phyloP scores from a whole-genome alignment of 92 coral and sea anemone genomes.

The Desmophyllum pertusum region DNA sequence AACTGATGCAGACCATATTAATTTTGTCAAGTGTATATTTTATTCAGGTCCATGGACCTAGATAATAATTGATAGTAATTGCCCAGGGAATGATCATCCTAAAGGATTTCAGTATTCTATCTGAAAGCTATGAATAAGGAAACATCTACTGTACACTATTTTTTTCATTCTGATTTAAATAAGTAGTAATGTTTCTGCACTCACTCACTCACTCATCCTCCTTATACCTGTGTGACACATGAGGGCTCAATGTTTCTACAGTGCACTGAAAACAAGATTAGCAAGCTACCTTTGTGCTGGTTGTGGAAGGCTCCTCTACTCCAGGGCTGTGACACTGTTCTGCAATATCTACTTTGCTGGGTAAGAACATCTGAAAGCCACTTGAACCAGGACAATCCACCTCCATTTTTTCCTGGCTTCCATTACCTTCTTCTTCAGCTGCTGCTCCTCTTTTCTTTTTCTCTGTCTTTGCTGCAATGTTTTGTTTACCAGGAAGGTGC shows the following conservation, averaged over 20 bases:
- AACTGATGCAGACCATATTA: not conserved
- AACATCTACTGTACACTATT: no score
- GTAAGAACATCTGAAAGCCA: constrained; percentile 26
- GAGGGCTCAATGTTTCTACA: no score
- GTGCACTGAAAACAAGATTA: not conserved
- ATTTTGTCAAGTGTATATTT: no score
- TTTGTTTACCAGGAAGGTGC: not conserved
- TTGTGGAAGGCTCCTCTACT: not conserved
- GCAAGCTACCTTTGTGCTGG: not conserved
- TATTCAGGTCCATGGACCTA: not conserved
- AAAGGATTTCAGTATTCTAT: no score
- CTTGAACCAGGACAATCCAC: not conserved
- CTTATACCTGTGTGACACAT: no score
- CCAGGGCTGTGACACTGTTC: constrained; percentile 42
- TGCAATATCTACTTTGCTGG: constrained; percentile 32
- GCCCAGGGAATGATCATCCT: no score
- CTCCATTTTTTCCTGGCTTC: constrained; percentile 23
- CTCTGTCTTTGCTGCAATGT: not conserved
- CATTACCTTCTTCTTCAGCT: not conserved
- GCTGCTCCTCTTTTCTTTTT: not conserved
- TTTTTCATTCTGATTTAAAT: no score
- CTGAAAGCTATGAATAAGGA: no score
- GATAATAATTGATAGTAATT: no score
- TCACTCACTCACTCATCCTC: no score
- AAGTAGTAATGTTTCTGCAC: no score